These are phyloP conservation scores for Galemys pyrenaicus DNA, from an alignment of 2,113 vertebrate species.

Conservation along the genomic window DNA sequence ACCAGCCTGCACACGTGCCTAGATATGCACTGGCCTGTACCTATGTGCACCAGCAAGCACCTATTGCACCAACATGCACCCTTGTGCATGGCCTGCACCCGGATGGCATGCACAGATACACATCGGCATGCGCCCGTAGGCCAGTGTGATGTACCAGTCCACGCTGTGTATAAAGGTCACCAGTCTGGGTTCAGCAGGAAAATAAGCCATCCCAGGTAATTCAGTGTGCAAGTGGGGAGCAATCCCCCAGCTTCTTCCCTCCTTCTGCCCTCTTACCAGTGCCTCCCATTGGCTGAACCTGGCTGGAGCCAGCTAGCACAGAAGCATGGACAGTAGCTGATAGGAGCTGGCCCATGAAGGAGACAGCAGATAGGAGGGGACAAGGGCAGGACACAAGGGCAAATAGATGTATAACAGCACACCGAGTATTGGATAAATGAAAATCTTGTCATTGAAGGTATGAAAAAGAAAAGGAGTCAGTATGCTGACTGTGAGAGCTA, in stretches of 20 bases:
- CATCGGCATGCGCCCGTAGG: too few species aligned
- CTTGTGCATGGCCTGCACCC: too few species aligned
- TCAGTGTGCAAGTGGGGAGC: not conserved
- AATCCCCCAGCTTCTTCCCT: not conserved
- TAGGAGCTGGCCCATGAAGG: not conserved
- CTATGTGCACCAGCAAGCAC: too few species aligned
- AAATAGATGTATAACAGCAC: not conserved
- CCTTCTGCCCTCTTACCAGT: not conserved
- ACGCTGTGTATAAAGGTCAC: too few species aligned
- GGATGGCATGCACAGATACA: too few species aligned
- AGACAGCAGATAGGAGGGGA: not conserved
- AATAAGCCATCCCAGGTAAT: not conserved
- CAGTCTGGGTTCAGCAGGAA: not conserved
- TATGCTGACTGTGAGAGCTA: not conserved
- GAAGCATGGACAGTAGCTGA: slow-evolving; percentile 8
- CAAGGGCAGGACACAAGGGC: not conserved
- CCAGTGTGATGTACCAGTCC: rapidly evolving
- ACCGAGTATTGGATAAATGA: not conserved
- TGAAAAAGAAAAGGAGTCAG: not conserved
- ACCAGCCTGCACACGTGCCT: too few species aligned
- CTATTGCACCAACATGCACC: too few species aligned
- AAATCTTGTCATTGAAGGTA: not conserved
- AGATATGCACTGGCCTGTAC: too few species aligned
- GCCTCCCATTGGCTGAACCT: not conserved
- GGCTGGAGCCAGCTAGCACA: not conserved